phyloP scores from a whole-genome alignment of 2,888 invertebrate genomes.

The Tetropium fuscum region DNA sequence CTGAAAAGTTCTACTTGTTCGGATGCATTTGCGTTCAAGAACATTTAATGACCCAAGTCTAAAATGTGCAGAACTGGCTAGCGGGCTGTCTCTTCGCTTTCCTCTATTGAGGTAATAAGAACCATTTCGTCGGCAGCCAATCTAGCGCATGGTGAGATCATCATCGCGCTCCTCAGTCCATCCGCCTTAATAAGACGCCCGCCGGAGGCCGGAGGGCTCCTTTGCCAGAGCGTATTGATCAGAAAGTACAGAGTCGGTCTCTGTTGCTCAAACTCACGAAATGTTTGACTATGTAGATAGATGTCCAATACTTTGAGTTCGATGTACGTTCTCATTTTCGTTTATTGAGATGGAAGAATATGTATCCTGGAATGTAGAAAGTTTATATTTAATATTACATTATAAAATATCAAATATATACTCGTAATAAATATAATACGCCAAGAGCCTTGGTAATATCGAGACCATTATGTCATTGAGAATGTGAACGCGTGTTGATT shows the following conservation, averaged over 20 bases:
- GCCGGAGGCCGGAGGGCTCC: constrained; percentile 57
- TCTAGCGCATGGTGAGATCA: constrained; percentile 53
- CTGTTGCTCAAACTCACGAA: too few relatives aligned
- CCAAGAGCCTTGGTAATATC: too few relatives aligned
- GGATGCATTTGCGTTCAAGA: background rate
- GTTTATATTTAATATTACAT: too few relatives aligned
- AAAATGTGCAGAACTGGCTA: constrained; percentile 30
- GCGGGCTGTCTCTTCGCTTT: constrained; percentile 25
- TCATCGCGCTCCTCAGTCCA: constrained; percentile 52
- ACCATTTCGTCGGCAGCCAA: constrained; percentile 42
- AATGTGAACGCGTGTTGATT: too few relatives aligned
- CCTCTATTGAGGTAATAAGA: constrained; percentile 42
- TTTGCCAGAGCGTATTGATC: constrained; percentile 58
- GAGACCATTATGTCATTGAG: too few relatives aligned
- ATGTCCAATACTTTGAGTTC: too few relatives aligned
- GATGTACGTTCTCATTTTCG: too few relatives aligned
- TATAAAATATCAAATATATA: too few relatives aligned
- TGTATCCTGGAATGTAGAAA: too few relatives aligned
- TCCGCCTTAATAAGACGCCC: constrained; percentile 53
- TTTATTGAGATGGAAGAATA: too few relatives aligned
- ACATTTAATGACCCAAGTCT: constrained; percentile 13
- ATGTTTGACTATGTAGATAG: too few relatives aligned
- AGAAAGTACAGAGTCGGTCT: constrained; percentile 42
- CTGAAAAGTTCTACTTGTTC: constrained; percentile 10
- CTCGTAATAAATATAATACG: too few relatives aligned